phyloP scores from a whole-genome alignment of 2,797 vertebrate genomes.

The Masticophis lateralis region DNA sequence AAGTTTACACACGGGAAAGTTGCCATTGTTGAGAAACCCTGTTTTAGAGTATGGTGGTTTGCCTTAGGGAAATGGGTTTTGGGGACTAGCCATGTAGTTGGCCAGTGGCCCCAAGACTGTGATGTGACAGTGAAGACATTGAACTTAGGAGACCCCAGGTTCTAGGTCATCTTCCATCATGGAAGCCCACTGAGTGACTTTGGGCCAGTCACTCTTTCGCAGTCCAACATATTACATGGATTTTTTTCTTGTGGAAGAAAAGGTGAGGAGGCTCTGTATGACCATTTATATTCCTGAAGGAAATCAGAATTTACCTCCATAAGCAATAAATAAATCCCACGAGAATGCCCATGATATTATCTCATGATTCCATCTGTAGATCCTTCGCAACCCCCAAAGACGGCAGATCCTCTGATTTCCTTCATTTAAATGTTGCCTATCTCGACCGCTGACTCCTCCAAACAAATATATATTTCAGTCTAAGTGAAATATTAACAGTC shows the following conservation, averaged over 20 bases:
- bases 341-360: neutral
- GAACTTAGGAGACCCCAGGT: neutral
- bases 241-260: neutral
- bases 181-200: neutral
- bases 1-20: neutral
- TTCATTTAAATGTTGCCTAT: neutral
- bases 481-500: neutral
- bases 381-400: neutral
- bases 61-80: neutral
- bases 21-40: neutral
- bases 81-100: neutral
- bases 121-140: neutral
- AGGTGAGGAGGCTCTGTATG: neutral
- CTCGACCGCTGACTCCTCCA: neutral
- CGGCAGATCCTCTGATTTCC: neutral
- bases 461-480: neutral
- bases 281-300: neutral
- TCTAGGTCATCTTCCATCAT: neutral
- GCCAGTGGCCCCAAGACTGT: neutral
- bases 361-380: neutral
- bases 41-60: neutral
- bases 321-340: neutral
- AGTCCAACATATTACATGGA: neutral
- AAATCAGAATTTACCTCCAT: neutral
- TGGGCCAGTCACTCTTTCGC: neutral